A percentile compares a stretch with the other conserved stretches of the same genome.
These are phyloP conservation scores for Stratiomys singularior DNA, from an alignment of 2,888 invertebrate species.

Conservation along the genomic window DNA sequence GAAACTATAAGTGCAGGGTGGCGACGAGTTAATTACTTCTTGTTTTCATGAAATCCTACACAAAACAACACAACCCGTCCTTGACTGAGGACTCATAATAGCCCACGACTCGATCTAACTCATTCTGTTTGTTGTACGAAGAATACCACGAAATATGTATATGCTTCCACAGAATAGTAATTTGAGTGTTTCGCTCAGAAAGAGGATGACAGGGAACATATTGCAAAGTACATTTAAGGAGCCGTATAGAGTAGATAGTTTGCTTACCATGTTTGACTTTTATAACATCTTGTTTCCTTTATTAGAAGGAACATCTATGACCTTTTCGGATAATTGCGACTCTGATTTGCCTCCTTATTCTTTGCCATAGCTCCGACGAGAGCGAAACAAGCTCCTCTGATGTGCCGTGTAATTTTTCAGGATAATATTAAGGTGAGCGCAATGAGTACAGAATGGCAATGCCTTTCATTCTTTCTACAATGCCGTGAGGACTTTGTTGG, in stretches of 20 bases:
- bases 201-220: conserved; percentile 38
- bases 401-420: neutral
- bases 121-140: conserved; percentile 17
- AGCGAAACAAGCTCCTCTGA: neutral
- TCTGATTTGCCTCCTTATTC: neutral
- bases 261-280: conserved; percentile 1
- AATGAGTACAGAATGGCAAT: neutral
- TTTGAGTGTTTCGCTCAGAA: conserved; percentile 30
- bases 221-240: conserved; percentile 17
- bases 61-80: neutral
- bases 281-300: conserved; percentile 33
- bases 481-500: neutral
- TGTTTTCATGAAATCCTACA: conserved; percentile 42
- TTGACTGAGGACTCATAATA: neutral
- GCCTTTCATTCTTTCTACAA: neutral
- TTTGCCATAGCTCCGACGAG: neutral
- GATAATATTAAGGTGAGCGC: neutral
- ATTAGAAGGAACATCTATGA: conserved; percentile 28
- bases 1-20: conserved; percentile 44
- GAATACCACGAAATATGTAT: neutral
- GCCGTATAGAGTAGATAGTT: conserved; percentile 29
- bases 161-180: conserved; percentile 17
- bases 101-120: conserved; percentile 18
- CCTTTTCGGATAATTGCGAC: conserved; percentile 40
- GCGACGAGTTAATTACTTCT: conserved; percentile 44